These are phyloP conservation scores for Ictalurus punctatus DNA, from an alignment of 2,113 vertebrate genomes.

Conservation along the genomic window DNA sequence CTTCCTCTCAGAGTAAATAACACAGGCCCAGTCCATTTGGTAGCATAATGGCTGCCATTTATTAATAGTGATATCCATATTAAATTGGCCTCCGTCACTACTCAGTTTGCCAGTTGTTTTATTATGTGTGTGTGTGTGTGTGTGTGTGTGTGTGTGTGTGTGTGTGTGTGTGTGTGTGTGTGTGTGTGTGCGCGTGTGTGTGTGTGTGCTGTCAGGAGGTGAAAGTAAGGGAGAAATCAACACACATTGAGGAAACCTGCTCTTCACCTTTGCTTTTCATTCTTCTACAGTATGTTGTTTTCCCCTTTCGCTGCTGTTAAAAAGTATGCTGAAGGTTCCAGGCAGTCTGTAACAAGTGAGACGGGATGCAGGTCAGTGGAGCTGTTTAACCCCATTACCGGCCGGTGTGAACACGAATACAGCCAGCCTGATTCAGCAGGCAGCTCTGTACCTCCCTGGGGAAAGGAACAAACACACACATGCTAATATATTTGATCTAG, in stretches of 20 bases:
- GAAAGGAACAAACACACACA: constrained; percentile 42
- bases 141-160: not conserved
- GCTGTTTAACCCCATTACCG: constrained; percentile 64
- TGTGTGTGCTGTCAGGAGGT: not conserved
- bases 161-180: not conserved
- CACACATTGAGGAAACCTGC: constrained; percentile 8
- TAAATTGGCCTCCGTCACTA: constrained; percentile 42
- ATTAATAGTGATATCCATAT: constrained; percentile 53
- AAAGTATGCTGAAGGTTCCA: constrained; percentile 41
- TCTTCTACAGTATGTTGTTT: constrained; percentile 35
- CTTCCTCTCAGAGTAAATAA: constrained; percentile 56
- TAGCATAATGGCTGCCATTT: constrained; percentile 55
- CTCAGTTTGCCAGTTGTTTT: not conserved
- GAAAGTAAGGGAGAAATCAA: constrained; percentile 2
- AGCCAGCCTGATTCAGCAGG: constrained; percentile 51
- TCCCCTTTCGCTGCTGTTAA: constrained; percentile 20
- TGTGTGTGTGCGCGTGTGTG: not conserved
- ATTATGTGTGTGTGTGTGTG: not conserved
- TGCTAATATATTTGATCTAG: constrained; percentile 40
- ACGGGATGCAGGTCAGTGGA: constrained; percentile 60
- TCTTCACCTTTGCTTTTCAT: constrained; percentile 44
- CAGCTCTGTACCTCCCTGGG: constrained; percentile 38
- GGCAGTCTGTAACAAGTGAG: constrained; percentile 56
- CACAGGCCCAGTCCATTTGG: constrained; percentile 52
- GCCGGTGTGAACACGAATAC: constrained; percentile 56